phyloP scores from a whole-genome alignment of 2,888 invertebrate species.

The Hanleya hanleyi region DNA sequence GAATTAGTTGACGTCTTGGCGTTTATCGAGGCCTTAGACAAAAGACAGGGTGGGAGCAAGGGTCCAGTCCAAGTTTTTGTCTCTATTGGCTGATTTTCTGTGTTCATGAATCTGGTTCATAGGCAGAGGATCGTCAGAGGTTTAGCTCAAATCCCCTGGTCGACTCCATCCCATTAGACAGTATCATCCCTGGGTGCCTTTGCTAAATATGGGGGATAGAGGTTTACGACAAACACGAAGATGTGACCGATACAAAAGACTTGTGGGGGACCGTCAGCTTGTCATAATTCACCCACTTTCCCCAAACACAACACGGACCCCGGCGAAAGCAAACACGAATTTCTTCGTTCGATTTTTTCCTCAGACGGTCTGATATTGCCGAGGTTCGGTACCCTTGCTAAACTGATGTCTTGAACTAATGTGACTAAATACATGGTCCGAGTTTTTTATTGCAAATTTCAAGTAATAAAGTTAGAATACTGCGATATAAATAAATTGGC shows the following conservation, averaged over 20 bases:
- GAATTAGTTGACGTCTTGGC: not conserved
- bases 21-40: not conserved
- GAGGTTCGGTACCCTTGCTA: no score
- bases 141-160: not conserved
- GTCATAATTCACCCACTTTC: slow-evolving; percentile 2
- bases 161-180: not conserved
- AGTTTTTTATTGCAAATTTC: no score
- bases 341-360: not conserved
- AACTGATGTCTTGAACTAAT: no score
- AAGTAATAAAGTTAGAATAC: no score
- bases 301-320: slow-evolving; percentile 7
- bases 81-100: slow-evolving; percentile 1
- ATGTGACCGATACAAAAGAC: not conserved
- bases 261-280: not conserved
- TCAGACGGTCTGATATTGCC: no score
- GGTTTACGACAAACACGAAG: slow-evolving; percentile 7
- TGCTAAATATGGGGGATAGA: not conserved
- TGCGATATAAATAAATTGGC: no score
- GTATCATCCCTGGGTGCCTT: not conserved
- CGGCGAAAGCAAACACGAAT: not conserved
- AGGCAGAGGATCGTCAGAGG: no score
- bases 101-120: no score
- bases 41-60: not conserved
- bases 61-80: not conserved
- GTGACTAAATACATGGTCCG: no score